phyloP scores from a whole-genome alignment of 2,888 invertebrate genomes.

The Protodeltote pygarga region DNA sequence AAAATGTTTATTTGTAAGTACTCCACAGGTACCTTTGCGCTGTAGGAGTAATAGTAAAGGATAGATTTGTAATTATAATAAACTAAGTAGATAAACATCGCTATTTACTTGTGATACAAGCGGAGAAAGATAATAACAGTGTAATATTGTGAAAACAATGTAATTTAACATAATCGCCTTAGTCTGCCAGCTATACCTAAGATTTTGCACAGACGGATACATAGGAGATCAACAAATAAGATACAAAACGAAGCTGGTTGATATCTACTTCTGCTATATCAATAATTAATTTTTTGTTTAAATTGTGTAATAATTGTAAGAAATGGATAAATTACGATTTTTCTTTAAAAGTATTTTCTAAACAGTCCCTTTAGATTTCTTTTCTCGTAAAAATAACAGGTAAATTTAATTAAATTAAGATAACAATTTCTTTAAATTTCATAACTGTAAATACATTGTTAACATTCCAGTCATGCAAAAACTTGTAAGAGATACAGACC shows the following conservation, averaged over 20 bases:
- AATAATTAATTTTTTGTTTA: too few species aligned
- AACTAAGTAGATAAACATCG: slow-evolving; percentile 27
- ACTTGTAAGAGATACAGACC: too few species aligned
- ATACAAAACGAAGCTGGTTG: not conserved
- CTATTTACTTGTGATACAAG: slow-evolving; percentile 31
- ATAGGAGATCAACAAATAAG: not conserved
- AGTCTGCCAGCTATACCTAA: slow-evolving; percentile 8
- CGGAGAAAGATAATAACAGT: slow-evolving; percentile 36
- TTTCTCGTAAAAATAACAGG: too few species aligned
- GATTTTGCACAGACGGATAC: slow-evolving; percentile 4
- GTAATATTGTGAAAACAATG: slow-evolving; percentile 41
- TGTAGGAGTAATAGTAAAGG: slow-evolving; percentile 10
- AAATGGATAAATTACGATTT: too few species aligned
- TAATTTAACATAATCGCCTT: slow-evolving; percentile 37
- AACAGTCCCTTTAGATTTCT: too few species aligned
- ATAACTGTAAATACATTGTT: too few species aligned
- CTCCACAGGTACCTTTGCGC: not conserved
- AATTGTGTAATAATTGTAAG: too few species aligned
- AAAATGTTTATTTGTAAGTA: too few species aligned
- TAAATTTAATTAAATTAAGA: too few species aligned
- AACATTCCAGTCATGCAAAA: too few species aligned
- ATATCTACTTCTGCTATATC: not conserved
- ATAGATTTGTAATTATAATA: slow-evolving; percentile 7
- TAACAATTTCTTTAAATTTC: too few species aligned
- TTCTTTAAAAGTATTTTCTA: too few species aligned